These are phyloP conservation scores for Clarias fuscus DNA, from an alignment of 2,797 vertebrate species.

Conservation along the genomic window DNA sequence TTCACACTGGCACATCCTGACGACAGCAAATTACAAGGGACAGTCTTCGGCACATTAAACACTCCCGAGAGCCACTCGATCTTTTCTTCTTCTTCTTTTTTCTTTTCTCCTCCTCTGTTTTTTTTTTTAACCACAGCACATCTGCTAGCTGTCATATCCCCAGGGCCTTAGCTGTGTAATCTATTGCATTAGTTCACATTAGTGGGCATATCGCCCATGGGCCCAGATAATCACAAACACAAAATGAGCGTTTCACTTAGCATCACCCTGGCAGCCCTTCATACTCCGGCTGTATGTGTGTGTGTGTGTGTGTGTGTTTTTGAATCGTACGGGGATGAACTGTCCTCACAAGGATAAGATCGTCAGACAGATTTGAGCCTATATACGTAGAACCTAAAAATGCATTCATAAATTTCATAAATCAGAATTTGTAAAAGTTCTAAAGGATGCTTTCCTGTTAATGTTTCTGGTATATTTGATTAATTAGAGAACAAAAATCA, in stretches of 20 bases:
- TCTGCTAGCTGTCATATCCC: constrained; percentile 76
- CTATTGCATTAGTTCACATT: constrained; percentile 89
- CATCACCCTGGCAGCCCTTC: constrained; percentile 73
- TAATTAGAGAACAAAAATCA: background rate
- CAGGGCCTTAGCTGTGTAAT: constrained; percentile 77
- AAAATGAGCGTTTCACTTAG: constrained; percentile 85
- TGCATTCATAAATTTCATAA: background rate
- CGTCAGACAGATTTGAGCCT: background rate
- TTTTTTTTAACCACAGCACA: constrained; percentile 69
- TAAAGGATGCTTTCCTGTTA: background rate
- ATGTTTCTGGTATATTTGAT: background rate
- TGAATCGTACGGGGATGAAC: background rate
- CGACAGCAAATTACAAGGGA: constrained; percentile 68
- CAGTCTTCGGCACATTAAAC: constrained; percentile 72
- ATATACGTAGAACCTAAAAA: background rate
- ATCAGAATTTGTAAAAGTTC: background rate
- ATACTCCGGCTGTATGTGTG: constrained; percentile 54
- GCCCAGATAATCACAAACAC: constrained; percentile 81
- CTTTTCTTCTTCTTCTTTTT: constrained; percentile 17
- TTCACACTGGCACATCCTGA: constrained; percentile 58
- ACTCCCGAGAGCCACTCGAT: constrained; percentile 68
- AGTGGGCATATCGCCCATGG: constrained; percentile 83
- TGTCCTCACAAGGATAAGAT: background rate
- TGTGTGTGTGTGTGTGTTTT: constrained; percentile 58
- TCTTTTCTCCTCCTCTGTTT: constrained; percentile 41